A percentile compares a stretch with the other conserved stretches of the same genome.
Conservation (phyloP, 2,797 vertebrate species). For the Argentina silus region DNA sequence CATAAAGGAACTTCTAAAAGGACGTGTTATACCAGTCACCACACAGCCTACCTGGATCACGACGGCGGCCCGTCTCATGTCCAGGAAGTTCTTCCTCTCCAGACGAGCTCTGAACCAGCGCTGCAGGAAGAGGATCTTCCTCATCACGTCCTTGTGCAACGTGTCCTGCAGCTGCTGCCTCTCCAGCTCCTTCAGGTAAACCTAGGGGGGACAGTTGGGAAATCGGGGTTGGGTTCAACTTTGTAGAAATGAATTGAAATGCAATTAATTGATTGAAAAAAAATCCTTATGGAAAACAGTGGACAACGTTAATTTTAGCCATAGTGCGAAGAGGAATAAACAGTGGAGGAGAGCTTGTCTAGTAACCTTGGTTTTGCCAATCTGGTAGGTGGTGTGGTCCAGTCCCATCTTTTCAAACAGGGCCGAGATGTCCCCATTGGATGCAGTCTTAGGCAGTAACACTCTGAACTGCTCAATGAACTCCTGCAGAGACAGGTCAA, state of each 20-base stretch:
- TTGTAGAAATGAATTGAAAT: no score
- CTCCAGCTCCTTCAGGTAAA: conserved; percentile 93
- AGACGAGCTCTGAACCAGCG: conserved; percentile 88
- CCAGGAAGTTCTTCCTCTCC: conserved; percentile 85
- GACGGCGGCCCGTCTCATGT: conserved; percentile 78
- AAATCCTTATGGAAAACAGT: no score
- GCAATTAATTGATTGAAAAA: no score
- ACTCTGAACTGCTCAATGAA: conserved; percentile 94
- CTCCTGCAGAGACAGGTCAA: conserved; percentile 75
- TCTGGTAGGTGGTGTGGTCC: conserved; percentile 90
- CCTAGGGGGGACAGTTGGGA: conserved; percentile 67
- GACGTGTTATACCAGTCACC: neutral
- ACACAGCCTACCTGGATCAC: conserved; percentile 83
- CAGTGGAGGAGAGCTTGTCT: neutral
- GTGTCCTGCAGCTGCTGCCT: conserved; percentile 90
- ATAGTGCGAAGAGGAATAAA: no score
- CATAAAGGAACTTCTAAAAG: no score
- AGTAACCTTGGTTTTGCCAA: conserved; percentile 93
- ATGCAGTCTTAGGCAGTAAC: conserved; percentile 85
- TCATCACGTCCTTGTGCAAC: conserved; percentile 92
- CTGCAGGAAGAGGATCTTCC: conserved; percentile 93
- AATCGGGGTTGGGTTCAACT: neutral
- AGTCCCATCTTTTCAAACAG: conserved; percentile 85
- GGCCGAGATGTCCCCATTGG: conserved; percentile 82
- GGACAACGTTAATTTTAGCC: no score